Percentiles rank a stretch among this genome's conserved stretches.
Evolutionary conservation across 2,797 vertebrate genomes (phyloP).

Genomic region (Xenentodon cancila): DNA sequence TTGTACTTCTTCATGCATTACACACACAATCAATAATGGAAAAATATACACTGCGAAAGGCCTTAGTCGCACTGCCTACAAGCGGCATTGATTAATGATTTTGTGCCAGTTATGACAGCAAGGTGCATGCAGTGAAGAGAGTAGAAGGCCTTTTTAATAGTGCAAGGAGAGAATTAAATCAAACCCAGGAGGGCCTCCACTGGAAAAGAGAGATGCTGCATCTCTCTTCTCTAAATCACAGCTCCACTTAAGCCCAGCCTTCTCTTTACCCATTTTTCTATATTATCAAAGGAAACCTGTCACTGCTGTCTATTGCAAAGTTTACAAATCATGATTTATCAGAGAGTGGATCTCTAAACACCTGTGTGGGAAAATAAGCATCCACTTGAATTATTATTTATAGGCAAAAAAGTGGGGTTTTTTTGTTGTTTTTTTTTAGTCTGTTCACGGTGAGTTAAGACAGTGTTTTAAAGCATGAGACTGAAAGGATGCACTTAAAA

Average conservation of each 20-base stretch:
- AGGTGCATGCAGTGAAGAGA: conserved; percentile 80
- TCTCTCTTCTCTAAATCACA: conserved; percentile 80
- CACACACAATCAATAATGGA: conserved; percentile 83
- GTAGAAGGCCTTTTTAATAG: conserved; percentile 83
- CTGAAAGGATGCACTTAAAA: neutral
- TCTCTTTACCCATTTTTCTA: conserved; percentile 79
- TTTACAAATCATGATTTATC: conserved; percentile 83
- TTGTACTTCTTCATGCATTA: conserved; percentile 74
- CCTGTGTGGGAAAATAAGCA: conserved; percentile 75
- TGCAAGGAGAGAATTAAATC: conserved; percentile 82
- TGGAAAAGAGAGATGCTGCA: conserved; percentile 75
- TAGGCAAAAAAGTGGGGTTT: conserved; percentile 62
- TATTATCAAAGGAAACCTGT: conserved; percentile 81
- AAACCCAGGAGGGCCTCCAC: conserved; percentile 82
- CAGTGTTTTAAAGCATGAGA: conserved; percentile 15
- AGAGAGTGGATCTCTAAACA: conserved; percentile 71
- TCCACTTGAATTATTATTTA: conserved; percentile 66
- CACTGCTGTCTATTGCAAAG: conserved; percentile 77
- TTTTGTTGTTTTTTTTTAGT: conserved; percentile 52
- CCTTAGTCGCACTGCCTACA: conserved; percentile 70
- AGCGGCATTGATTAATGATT: conserved; percentile 84
- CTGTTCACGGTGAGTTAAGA: conserved; percentile 34
- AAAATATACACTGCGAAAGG: conserved; percentile 77
- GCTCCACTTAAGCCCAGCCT: conserved; percentile 74
- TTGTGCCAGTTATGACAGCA: conserved; percentile 86